These are phyloP conservation scores for Etheostoma perlongum DNA, from an alignment of 2,797 vertebrate genomes.

Conservation along the genomic window DNA sequence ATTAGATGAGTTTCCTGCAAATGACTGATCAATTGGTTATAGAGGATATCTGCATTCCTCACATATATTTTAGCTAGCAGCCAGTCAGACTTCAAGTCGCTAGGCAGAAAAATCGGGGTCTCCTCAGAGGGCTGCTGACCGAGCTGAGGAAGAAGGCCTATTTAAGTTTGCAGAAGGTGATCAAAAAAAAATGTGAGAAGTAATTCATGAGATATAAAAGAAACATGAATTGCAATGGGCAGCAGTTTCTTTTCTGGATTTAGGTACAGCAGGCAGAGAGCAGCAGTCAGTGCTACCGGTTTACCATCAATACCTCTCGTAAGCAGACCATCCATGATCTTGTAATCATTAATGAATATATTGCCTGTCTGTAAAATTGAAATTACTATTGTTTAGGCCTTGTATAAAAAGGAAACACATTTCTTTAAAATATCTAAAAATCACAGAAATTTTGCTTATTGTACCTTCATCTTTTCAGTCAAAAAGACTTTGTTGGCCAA, in stretches of 20 bases:
- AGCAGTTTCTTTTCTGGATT: conserved; percentile 47
- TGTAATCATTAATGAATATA: conserved; percentile 52
- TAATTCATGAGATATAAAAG: not conserved
- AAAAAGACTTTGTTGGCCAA: conserved; percentile 36
- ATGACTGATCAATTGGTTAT: conserved; percentile 59
- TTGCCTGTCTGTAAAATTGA: conserved; percentile 47
- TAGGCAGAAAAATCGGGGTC: conserved; percentile 81
- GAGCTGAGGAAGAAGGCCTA: conserved; percentile 51
- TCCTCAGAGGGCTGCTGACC: conserved; percentile 72
- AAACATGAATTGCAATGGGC: conserved; percentile 60
- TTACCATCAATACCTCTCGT: conserved; percentile 20
- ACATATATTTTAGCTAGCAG: conserved; percentile 81
- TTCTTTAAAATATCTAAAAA: too few relatives aligned
- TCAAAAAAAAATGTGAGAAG: not conserved
- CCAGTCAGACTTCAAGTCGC: conserved; percentile 77
- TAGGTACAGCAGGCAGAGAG: conserved; percentile 47
- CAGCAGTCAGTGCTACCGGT: not conserved
- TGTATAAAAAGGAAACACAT: not conserved
- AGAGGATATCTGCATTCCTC: conserved; percentile 68
- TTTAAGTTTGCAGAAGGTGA: not conserved
- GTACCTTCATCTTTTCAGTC: conserved; percentile 46
- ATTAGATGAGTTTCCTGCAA: conserved; percentile 77
- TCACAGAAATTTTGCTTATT: too few relatives aligned
- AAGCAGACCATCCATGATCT: conserved; percentile 41
- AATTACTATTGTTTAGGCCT: not conserved